Evolutionary conservation across 1,140 invertebrate genomes (phyloP).

Genomic region (Proales similis): DNA sequence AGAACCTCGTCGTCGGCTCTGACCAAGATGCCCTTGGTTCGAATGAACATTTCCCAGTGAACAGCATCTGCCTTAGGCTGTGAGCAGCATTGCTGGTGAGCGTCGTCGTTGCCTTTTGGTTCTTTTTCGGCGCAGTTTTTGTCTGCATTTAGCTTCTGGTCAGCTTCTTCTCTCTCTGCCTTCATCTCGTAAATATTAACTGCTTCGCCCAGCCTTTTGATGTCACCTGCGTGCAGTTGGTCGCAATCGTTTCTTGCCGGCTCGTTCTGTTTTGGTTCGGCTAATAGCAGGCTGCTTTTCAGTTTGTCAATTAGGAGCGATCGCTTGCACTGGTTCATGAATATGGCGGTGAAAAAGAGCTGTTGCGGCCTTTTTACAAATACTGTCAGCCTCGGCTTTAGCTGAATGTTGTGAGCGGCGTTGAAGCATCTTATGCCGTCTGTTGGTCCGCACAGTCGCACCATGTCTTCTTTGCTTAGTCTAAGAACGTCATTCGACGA

Average conservation of each 20-base stretch:
- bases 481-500: slow-evolving; percentile 19
- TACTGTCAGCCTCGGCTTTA: slow-evolving; percentile 27
- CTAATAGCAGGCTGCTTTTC: no score
- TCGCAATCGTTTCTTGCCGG: no score
- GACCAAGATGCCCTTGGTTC: slow-evolving; percentile 7
- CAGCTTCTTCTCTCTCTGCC: no score
- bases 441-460: slow-evolving; percentile 1
- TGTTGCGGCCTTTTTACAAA: slow-evolving; percentile 6
- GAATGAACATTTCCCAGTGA: slow-evolving; percentile 14
- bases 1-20: slow-evolving; percentile 27
- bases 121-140: no score
- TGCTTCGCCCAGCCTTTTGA: no score
- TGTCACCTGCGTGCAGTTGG: no score
- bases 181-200: no score
- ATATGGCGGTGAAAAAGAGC: slow-evolving; percentile 11
- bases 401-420: slow-evolving; percentile 24
- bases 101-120: no score
- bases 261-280: no score
- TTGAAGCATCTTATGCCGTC: slow-evolving; percentile 26
- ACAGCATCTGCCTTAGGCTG: no score
- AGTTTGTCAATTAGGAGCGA: slow-evolving; percentile 1
- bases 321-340: slow-evolving; percentile 8
- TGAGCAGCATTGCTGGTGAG: no score
- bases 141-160: no score
- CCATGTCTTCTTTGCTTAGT: slow-evolving; percentile 29